Conservation (phyloP, 2,797 vertebrate species). For the Sciurus carolinensis region DNA sequence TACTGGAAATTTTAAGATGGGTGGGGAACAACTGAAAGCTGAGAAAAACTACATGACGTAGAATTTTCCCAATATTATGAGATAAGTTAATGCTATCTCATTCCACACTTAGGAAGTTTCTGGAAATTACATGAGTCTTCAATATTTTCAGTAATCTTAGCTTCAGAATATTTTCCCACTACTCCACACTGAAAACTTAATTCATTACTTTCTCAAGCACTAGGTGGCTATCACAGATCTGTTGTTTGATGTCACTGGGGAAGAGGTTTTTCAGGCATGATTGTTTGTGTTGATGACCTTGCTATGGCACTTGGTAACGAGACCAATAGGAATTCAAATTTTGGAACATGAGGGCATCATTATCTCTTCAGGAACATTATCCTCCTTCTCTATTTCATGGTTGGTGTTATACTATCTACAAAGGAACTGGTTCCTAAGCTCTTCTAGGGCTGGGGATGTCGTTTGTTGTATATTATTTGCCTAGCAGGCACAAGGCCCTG, state of each 20-base stretch:
- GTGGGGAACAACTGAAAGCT: background rate
- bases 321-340: background rate
- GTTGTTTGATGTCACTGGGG: background rate
- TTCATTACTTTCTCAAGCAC: slow-evolving; percentile 40
- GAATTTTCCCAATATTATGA: background rate
- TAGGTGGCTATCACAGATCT: background rate
- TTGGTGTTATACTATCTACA: background rate
- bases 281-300: background rate
- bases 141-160: slow-evolving; percentile 18
- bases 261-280: background rate
- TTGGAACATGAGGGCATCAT: background rate
- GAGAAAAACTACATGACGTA: slow-evolving; percentile 17
- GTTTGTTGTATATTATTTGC: background rate
- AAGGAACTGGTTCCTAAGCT: background rate
- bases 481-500: background rate
- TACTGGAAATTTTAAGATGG: background rate
- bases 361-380: background rate
- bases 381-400: background rate
- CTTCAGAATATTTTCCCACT: background rate
- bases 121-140: background rate
- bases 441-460: background rate
- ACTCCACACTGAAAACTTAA: background rate
- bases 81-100: background rate
- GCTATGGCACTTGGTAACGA: background rate
- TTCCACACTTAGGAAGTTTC: slow-evolving; percentile 11